Evolutionary conservation across 2,113 vertebrate species (phyloP).

Genomic region (Rhipidura dahli): DNA sequence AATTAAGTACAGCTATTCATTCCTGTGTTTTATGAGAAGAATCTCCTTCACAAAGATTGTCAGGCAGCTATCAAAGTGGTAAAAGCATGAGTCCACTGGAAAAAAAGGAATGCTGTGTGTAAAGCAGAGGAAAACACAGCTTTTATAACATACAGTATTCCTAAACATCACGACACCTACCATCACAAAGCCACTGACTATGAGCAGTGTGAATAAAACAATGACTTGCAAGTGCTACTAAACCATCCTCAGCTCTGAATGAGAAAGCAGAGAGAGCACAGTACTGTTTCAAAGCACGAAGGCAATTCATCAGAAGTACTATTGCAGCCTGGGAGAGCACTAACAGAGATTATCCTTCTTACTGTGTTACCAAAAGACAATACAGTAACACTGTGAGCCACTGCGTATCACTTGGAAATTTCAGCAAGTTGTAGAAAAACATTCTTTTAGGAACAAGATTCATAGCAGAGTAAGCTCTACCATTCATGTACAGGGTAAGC

Average conservation of each 20-base stretch:
- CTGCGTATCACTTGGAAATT: background rate
- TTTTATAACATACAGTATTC: background rate
- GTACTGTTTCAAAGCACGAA: background rate
- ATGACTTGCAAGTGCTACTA: background rate
- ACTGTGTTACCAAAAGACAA: background rate
- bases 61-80: background rate
- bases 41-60: background rate
- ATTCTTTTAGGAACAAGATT: background rate
- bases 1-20: background rate
- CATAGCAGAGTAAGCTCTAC: background rate
- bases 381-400: background rate
- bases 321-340: background rate
- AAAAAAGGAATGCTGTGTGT: background rate
- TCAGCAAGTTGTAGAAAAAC: background rate
- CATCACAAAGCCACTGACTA: background rate
- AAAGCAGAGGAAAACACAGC: background rate
- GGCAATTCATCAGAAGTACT: background rate
- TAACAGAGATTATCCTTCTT: background rate
- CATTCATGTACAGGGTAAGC: background rate
- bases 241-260: background rate
- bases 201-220: background rate
- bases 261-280: background rate
- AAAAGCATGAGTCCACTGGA: background rate
- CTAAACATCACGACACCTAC: background rate
- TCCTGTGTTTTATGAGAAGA: background rate